These are phyloP conservation scores for Bradypodion pumilum DNA, from an alignment of 2,797 vertebrate genomes.

Conservation along the genomic window DNA sequence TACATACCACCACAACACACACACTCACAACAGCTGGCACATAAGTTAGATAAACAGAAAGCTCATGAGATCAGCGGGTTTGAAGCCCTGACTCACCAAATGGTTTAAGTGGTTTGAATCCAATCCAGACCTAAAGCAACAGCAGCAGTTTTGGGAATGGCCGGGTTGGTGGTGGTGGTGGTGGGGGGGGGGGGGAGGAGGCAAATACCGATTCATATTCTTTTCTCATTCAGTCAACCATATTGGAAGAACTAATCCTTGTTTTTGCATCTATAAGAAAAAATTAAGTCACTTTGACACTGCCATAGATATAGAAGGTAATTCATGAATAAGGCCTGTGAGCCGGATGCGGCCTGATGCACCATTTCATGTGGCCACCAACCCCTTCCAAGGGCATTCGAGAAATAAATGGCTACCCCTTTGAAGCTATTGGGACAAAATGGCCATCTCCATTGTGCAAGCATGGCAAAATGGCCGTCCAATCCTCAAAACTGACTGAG, in stretches of 20 bases:
- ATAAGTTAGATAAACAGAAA: neutral
- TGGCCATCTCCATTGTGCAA: too few species aligned
- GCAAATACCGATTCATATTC: neutral
- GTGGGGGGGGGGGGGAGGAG: too few species aligned
- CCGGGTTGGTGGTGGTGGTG: too few species aligned
- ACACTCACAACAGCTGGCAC: neutral
- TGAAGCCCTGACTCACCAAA: neutral
- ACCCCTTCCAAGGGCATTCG: too few species aligned
- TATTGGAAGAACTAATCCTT: neutral
- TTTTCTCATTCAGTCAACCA: neutral
- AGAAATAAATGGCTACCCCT: too few species aligned
- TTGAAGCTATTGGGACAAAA: too few species aligned
- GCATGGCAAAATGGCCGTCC: too few species aligned
- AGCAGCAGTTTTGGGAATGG: neutral
- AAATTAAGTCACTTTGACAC: neutral
- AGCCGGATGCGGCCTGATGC: too few species aligned
- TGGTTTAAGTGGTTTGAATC: conserved; percentile 13
- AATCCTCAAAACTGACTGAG: too few species aligned
- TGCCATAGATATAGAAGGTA: neutral
- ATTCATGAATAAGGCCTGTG: too few species aligned
- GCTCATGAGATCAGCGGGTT: conserved; percentile 19
- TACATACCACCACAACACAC: neutral
- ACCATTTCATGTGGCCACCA: too few species aligned
- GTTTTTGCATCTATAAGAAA: neutral
- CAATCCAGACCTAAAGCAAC: conserved; percentile 10